Evolutionary conservation across 2,797 vertebrate genomes (phyloP), one percentile per base, ranked within the genome.

Genomic region (Salmo trutta): DNA sequence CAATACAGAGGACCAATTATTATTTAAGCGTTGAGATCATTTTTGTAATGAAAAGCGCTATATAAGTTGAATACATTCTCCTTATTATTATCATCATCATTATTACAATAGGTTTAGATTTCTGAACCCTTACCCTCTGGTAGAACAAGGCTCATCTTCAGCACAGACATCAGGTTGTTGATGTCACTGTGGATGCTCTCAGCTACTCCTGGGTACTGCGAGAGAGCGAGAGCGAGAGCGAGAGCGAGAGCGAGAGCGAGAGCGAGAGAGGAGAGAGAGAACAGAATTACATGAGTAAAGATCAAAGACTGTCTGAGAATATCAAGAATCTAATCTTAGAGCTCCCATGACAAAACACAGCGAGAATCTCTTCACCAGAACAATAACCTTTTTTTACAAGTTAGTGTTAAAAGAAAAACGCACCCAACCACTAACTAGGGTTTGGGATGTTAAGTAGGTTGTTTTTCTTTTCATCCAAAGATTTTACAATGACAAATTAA

Each of bases 131-230:
- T 86, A 98, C 97, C 97, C 78, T 94, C 96, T 0, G 97, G 96
- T 19, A 98, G 89, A 36, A 85, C 82, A 0, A 92, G 74, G 0
- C 95, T 96, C 93, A 97, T 92, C 85, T 91, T 96, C 65, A 98
- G 93, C 16, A 98, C 90, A 0, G 95, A 91, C 88, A 97, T 91
- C 53, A 98, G 88, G 91, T 97, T 98, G 84, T 96, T 93, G 21
- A 98, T 90, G 47, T 98, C 97, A 10, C 96, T 98, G 62, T 83
- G 90, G 89, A 98, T 98, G 89, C 96, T 97, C 88, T 96, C 93
- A 68, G 96, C 95, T 7, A 98, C 93, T 4, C 96, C 96, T 0
- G 97, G 96, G 82, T 98, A 98, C 97, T 98, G 82, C 2, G 15
- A n/a, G 10, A 41, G 0, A 74, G 54, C 2, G 0, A 74, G 54